These are phyloP conservation scores for Crocuta crocuta DNA, from an alignment of 2,113 vertebrate species.

Conservation along the genomic window DNA sequence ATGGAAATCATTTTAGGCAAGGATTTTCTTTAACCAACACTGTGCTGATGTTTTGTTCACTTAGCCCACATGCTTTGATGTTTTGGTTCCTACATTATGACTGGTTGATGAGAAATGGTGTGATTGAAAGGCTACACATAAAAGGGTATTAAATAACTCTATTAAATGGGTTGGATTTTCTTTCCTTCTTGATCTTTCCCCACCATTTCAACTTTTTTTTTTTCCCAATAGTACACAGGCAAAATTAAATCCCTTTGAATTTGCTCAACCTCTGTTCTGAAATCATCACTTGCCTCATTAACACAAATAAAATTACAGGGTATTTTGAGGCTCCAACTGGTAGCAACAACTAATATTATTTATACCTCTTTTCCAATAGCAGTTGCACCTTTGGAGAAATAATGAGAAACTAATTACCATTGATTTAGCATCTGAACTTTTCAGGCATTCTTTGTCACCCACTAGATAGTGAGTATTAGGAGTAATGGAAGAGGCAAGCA, in stretches of 20 bases:
- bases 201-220: neutral
- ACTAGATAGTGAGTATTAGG: neutral
- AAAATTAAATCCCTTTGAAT: conserved; percentile 45
- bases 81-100: neutral
- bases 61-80: neutral
- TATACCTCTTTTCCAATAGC: conserved; percentile 49
- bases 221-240: neutral
- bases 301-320: conserved; percentile 65
- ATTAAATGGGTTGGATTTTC: neutral
- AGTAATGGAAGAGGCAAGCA: neutral
- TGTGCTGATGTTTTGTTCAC: neutral
- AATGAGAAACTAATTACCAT: conserved; percentile 50
- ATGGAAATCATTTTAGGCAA: conserved; percentile 9
- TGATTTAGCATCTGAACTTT: conserved; percentile 57
- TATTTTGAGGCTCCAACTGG: conserved; percentile 14
- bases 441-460: neutral
- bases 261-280: conserved; percentile 55
- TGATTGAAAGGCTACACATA: neutral
- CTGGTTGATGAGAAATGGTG: neutral
- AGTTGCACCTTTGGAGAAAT: conserved; percentile 52
- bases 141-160: neutral
- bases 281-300: conserved; percentile 62
- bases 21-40: neutral
- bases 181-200: neutral
- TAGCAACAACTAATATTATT: conserved; percentile 56